Percentiles rank a stretch among this genome's conserved stretches.
Conservation (phyloP, 2,113 vertebrate genomes). For the Spea bombifrons region DNA sequence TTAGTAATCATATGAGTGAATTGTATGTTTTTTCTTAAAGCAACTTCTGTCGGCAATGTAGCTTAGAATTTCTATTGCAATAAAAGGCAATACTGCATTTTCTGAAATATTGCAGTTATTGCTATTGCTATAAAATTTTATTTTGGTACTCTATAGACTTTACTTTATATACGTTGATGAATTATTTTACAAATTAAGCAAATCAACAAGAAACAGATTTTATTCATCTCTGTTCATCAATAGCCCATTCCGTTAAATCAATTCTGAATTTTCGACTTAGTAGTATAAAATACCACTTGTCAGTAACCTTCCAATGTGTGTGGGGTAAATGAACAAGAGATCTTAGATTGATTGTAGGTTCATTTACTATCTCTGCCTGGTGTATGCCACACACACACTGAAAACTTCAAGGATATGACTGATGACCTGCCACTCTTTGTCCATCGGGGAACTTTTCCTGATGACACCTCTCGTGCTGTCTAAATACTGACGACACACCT, state of each 20-base stretch:
- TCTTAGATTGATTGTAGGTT: conserved; percentile 38
- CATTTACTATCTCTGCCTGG: conserved; percentile 30
- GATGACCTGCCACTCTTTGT: conserved; percentile 41
- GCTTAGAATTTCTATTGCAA: no score
- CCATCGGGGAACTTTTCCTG: conserved; percentile 46
- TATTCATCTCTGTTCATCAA: no score
- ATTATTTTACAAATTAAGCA: no score
- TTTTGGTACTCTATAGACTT: no score
- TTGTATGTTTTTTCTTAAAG: no score
- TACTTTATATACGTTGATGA: no score
- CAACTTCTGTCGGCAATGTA: no score
- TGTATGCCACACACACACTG: conserved; percentile 26
- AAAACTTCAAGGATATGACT: conserved; percentile 42
- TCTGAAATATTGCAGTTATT: no score
- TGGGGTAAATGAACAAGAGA: conserved; percentile 3
- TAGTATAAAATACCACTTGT: conserved; percentile 16
- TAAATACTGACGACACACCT: conserved; percentile 43
- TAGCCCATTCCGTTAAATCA: not conserved
- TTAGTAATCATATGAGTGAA: no score
- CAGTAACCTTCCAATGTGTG: conserved; percentile 5
- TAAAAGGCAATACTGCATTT: no score
- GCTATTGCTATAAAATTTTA: no score
- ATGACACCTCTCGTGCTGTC: conserved; percentile 45
- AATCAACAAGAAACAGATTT: no score
- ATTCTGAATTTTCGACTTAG: conserved; percentile 1